Percentiles rank a stretch among this genome's conserved stretches.
Evolutionary conservation across 2,113 vertebrate genomes (phyloP).

Genomic region (Cyprinodon brontotheroides): DNA sequence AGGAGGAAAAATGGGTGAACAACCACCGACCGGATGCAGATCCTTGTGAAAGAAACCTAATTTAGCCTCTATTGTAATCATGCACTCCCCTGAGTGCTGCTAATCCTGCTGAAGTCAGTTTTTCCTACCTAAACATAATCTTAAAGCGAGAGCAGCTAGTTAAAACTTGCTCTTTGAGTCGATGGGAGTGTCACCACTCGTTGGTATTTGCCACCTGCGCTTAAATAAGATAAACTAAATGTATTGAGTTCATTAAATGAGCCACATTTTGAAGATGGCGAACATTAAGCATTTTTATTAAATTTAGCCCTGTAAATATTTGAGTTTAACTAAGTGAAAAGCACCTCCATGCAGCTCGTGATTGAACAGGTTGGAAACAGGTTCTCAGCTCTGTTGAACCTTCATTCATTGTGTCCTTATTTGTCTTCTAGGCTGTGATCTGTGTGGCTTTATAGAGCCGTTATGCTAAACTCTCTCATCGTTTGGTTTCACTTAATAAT

Average conservation of each 20-base stretch:
- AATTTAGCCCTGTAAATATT: slow-evolving; percentile 10
- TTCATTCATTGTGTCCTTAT: slow-evolving; percentile 3
- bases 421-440: slow-evolving; percentile 18
- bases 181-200: background rate
- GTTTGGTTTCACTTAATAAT: slow-evolving; percentile 48
- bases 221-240: background rate
- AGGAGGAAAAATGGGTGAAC: background rate
- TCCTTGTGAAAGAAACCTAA: background rate
- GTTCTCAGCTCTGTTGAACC: slow-evolving; percentile 17
- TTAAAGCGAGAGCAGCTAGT: slow-evolving; percentile 4
- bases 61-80: background rate
- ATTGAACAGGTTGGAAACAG: slow-evolving; percentile 12
- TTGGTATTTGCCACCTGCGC: background rate
- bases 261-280: background rate
- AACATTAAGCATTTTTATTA: background rate
- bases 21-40: background rate
- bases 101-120: slow-evolving; percentile 1
- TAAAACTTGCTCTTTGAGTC: slow-evolving; percentile 12
- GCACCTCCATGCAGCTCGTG: background rate
- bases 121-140: slow-evolving; percentile 9
- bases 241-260: background rate
- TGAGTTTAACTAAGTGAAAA: background rate
- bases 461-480: slow-evolving; percentile 43
- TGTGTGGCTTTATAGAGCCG: slow-evolving; percentile 23
- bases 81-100: background rate